A percentile compares a stretch with the other conserved stretches of the same genome.
Conservation (phyloP, 2,888 invertebrate genomes). For the Amphipyra berbera region DNA sequence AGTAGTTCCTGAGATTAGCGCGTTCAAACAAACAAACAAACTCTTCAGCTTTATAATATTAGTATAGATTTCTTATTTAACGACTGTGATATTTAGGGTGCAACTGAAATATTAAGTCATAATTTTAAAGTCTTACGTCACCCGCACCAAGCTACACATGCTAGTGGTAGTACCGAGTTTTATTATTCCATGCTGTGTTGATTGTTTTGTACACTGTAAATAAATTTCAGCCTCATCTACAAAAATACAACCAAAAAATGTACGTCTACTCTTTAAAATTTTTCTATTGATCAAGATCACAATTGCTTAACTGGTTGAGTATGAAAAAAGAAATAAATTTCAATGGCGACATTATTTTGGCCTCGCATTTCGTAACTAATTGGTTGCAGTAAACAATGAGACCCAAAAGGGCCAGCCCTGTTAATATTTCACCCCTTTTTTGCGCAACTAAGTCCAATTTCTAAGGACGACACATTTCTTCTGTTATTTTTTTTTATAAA, state of each 20-base stretch:
- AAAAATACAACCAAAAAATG: too few species aligned
- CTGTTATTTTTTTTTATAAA: conserved; percentile 28
- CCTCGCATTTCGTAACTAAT: conserved; percentile 63
- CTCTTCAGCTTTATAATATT: too few species aligned
- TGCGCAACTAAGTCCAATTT: conserved; percentile 54
- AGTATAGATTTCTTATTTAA: too few species aligned
- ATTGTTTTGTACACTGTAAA: conserved; percentile 13
- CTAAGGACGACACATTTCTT: conserved; percentile 57
- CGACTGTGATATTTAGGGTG: too few species aligned
- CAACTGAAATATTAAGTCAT: too few species aligned
- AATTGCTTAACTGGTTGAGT: conserved; percentile 30
- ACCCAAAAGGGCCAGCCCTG: conserved; percentile 42
- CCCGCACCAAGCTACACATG: too few species aligned
- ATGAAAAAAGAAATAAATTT: conserved; percentile 37
- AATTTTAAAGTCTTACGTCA: too few species aligned
- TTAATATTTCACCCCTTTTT: conserved; percentile 62
- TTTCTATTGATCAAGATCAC: conserved; percentile 15
- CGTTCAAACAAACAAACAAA: too few species aligned
- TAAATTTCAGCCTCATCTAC: too few species aligned
- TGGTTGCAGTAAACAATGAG: conserved; percentile 62
- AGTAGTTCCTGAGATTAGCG: too few species aligned
- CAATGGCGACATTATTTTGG: conserved; percentile 50
- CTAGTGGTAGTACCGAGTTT: conserved; percentile 29
- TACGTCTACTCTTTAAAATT: not conserved
- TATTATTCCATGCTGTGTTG: conserved; percentile 25